These are phyloP conservation scores for Copidosoma aretas DNA, from an alignment of 2,888 invertebrate species.

Conservation along the genomic window DNA sequence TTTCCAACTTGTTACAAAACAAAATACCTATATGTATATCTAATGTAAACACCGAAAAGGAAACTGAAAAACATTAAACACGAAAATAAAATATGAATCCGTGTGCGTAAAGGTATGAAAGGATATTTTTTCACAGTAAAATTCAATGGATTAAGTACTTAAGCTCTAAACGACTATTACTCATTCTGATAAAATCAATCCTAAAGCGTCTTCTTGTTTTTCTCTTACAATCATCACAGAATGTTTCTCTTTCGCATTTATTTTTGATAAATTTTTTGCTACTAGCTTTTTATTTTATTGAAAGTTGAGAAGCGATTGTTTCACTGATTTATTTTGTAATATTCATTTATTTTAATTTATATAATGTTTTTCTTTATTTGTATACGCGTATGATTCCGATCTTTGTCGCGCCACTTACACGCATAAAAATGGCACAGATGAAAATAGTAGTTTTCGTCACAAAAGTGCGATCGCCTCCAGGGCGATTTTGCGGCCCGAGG, in stretches of 20 bases:
- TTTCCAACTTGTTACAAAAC: background rate
- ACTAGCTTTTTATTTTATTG: conserved; percentile 16
- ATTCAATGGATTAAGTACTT: too few species aligned
- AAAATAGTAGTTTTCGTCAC: conserved; percentile 36
- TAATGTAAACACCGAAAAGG: background rate
- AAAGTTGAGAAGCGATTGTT: conserved; percentile 48
- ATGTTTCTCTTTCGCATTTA: conserved; percentile 40
- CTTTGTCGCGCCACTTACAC: conserved; percentile 38
- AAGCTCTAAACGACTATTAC: too few species aligned
- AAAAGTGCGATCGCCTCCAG: too few species aligned
- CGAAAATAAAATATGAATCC: too few species aligned
- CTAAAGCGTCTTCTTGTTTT: conserved; percentile 48
- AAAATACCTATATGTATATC: background rate
- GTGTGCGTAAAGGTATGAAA: too few species aligned
- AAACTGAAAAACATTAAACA: background rate
- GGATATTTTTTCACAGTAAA: too few species aligned
- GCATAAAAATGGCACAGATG: conserved; percentile 42
- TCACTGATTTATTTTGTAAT: conserved; percentile 40
- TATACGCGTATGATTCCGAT: conserved; percentile 40
- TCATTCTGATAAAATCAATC: conserved; percentile 41
- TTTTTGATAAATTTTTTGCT: conserved; percentile 3
- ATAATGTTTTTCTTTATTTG: conserved; percentile 39
- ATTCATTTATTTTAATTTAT: conserved; percentile 43
- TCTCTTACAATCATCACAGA: conserved; percentile 58
- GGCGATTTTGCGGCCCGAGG: too few species aligned